A percentile compares a stretch with the other conserved stretches of the same genome.
Evolutionary conservation across 2,797 vertebrate genomes (phyloP).

Genomic region (Pyrocephalus nanus): DNA sequence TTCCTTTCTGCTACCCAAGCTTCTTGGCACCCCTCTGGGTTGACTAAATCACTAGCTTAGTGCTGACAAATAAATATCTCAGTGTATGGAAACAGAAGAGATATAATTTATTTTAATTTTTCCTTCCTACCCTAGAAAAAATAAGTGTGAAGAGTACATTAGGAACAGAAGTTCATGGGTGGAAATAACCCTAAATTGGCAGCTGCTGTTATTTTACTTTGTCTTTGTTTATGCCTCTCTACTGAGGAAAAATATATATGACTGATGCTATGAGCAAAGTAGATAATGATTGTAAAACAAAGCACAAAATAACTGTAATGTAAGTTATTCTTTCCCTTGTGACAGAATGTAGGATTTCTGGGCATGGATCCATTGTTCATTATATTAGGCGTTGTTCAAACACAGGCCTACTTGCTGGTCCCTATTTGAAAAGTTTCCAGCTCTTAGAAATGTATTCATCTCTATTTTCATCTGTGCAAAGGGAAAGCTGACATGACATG

Average conservation of each 20-base stretch:
- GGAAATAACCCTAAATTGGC: not conserved
- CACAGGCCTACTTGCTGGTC: accelerated
- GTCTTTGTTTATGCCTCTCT: not conserved
- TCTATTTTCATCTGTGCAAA: not conserved
- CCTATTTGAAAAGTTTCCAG: not conserved
- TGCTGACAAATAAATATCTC: not conserved
- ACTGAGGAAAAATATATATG: not conserved
- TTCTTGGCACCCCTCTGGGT: not conserved
- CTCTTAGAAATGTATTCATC: not conserved
- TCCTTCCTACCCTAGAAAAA: not conserved
- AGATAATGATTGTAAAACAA: not conserved
- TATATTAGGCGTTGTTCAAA: not conserved
- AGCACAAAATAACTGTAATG: not conserved
- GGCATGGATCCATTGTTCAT: not conserved
- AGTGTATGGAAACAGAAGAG: not conserved
- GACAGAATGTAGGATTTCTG: not conserved
- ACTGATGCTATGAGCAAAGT: not conserved
- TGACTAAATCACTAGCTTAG: not conserved
- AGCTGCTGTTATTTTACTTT: conserved; percentile 10
- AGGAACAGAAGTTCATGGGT: not conserved
- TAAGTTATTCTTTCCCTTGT: not conserved
- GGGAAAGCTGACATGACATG: not conserved
- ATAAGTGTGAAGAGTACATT: not conserved
- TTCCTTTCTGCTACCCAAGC: not conserved
- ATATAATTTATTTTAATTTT: not conserved